These are phyloP conservation scores for Chamaedrilus cognettii DNA, from an alignment of 2,888 invertebrate genomes.

Conservation along the genomic window DNA sequence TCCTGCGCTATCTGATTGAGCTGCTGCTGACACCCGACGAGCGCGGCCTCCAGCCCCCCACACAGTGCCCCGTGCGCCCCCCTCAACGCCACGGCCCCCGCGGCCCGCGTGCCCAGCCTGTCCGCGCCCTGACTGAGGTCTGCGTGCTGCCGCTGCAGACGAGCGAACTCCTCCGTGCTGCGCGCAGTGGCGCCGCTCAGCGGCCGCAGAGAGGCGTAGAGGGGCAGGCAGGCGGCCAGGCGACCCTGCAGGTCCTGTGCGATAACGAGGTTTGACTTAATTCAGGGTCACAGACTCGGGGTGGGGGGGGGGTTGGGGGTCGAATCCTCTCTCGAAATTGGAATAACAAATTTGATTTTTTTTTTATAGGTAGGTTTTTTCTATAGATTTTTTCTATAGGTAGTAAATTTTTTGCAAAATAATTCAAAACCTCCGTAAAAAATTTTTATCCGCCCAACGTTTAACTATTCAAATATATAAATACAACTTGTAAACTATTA, in stretches of 20 bases:
- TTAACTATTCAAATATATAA: too few relatives aligned
- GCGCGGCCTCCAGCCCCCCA: neutral
- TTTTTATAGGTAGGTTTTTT: too few relatives aligned
- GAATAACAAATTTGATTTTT: conserved; percentile 3
- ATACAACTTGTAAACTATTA: too few relatives aligned
- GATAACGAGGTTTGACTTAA: too few relatives aligned
- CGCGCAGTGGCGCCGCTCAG: neutral
- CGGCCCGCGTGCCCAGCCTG: neutral
- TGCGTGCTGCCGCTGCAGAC: neutral
- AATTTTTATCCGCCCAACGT: too few relatives aligned
- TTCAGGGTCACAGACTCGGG: too few relatives aligned
- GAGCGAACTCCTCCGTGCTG: neutral
- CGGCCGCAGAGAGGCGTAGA: neutral
- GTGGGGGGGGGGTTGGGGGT: too few relatives aligned
- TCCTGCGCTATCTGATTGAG: neutral
- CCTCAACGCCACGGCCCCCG: neutral
- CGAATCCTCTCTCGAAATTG: too few relatives aligned
- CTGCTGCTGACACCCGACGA: neutral
- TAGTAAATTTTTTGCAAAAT: too few relatives aligned
- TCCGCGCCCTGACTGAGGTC: neutral
- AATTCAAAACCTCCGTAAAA: too few relatives aligned
- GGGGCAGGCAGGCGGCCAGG: neutral
- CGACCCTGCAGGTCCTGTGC: neutral
- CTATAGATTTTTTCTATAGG: too few relatives aligned
- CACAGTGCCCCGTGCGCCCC: neutral